phyloP scores from a whole-genome alignment of 2,797 vertebrate genomes.

The Phalloptychus januarius region DNA sequence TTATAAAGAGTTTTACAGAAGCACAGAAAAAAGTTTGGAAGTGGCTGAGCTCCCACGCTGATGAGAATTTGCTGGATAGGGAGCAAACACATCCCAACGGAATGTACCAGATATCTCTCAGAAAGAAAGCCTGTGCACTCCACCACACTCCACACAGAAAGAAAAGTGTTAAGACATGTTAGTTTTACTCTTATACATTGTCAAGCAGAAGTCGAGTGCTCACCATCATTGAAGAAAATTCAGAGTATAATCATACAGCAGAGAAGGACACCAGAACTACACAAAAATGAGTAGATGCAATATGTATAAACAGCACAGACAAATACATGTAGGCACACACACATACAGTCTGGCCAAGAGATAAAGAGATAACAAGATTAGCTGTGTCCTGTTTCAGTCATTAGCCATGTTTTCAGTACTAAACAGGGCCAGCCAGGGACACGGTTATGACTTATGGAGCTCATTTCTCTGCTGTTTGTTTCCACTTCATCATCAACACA shows the following conservation, averaged over 20 bases:
- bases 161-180: slow-evolving; percentile 10
- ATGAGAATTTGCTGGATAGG: slow-evolving; percentile 56
- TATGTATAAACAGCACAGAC: slow-evolving; percentile 18
- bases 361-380: slow-evolving; percentile 75
- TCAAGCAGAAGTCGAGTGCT: slow-evolving; percentile 2
- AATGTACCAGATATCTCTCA: slow-evolving; percentile 63
- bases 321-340: slow-evolving; percentile 3
- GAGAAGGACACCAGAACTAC: slow-evolving; percentile 31
- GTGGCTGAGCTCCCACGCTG: slow-evolving; percentile 62
- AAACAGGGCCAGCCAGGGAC: slow-evolving; percentile 51
- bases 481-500: slow-evolving; percentile 12
- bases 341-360: slow-evolving; percentile 46
- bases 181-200: slow-evolving; percentile 20
- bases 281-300: slow-evolving; percentile 22
- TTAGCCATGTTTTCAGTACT: slow-evolving; percentile 64
- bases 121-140: slow-evolving; percentile 23
- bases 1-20: slow-evolving; percentile 24
- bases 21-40: slow-evolving; percentile 29
- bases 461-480: slow-evolving; percentile 35
- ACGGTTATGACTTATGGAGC: slow-evolving; percentile 37
- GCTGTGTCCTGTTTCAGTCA: slow-evolving; percentile 71
- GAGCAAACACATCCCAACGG: slow-evolving; percentile 57
- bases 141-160: slow-evolving; percentile 15
- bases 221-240: background rate
- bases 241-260: background rate